Evolutionary conservation across 2,888 invertebrate species (phyloP).

Genomic region (Andrena fulva): DNA sequence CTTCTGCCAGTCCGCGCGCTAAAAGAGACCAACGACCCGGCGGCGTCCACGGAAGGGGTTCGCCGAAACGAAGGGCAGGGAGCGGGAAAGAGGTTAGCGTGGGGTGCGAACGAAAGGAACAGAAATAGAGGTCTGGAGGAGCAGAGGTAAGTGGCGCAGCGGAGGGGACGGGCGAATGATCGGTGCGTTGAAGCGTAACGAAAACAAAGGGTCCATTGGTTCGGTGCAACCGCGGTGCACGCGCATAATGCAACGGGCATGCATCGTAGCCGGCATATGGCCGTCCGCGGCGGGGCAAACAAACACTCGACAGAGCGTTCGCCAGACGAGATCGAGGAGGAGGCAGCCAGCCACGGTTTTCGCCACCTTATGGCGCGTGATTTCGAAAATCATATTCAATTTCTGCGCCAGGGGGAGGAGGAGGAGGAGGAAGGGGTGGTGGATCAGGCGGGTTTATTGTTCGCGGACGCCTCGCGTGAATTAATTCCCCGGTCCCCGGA

Average conservation of each 20-base stretch:
- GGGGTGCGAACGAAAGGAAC: slow-evolving; percentile 11
- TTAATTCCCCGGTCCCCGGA: slow-evolving; percentile 75
- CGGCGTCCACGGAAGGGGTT: neutral
- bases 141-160: slow-evolving; percentile 8
- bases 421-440: slow-evolving; percentile 51
- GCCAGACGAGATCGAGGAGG: slow-evolving; percentile 51
- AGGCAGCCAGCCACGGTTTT: slow-evolving; percentile 32
- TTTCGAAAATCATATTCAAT: slow-evolving; percentile 80
- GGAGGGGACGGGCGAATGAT: slow-evolving; percentile 47
- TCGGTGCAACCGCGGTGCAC: slow-evolving; percentile 62
- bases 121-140: neutral
- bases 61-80: neutral
- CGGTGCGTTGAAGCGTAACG: slow-evolving; percentile 77
- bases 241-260: slow-evolving; percentile 64
- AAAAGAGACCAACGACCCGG: slow-evolving; percentile 9
- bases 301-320: slow-evolving; percentile 71
- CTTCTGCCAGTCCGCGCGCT: neutral
- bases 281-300: slow-evolving; percentile 74
- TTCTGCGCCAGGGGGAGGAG: slow-evolving; percentile 66
- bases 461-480: slow-evolving; percentile 64
- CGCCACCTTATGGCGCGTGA: slow-evolving; percentile 78
- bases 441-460: slow-evolving; percentile 50
- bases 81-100: neutral
- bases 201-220: slow-evolving; percentile 79
- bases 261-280: slow-evolving; percentile 77